A percentile compares a stretch with the other conserved stretches of the same genome.
phyloP scores from a whole-genome alignment of 2,113 vertebrate species.

The Dasyornis broadbenti region DNA sequence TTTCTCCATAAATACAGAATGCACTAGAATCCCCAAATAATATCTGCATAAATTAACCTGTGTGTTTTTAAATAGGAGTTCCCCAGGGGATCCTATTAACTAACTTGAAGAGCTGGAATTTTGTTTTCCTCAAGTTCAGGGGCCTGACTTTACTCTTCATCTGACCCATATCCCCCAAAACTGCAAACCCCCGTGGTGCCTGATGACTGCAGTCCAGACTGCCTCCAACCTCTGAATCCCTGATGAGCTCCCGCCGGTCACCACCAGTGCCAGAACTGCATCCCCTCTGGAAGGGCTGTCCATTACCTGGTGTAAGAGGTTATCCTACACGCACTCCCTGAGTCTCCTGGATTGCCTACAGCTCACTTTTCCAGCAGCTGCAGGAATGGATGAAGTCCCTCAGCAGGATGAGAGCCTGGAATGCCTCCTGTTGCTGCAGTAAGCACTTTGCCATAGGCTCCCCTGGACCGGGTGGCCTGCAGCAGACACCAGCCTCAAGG shows the following conservation, averaged over 20 bases:
- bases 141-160: background rate
- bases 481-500: background rate
- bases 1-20: background rate
- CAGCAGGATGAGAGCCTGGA: background rate
- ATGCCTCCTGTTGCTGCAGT: background rate
- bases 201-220: background rate
- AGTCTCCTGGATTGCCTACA: background rate
- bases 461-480: background rate
- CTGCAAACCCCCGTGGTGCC: background rate
- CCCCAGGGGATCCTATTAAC: background rate
- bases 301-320: background rate
- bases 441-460: background rate
- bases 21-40: background rate
- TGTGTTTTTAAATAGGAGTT: background rate
- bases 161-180: background rate
- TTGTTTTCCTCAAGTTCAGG: background rate
- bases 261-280: background rate
- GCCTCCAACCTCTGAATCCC: background rate
- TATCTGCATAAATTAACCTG: background rate
- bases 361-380: background rate
- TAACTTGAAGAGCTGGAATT: background rate
- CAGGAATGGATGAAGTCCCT: background rate
- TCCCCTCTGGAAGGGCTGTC: background rate
- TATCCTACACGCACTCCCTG: background rate
- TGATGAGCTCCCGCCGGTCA: accelerated